Conservation (phyloP, 2,797 vertebrate genomes). For the Tokudaia muenninki region DNA sequence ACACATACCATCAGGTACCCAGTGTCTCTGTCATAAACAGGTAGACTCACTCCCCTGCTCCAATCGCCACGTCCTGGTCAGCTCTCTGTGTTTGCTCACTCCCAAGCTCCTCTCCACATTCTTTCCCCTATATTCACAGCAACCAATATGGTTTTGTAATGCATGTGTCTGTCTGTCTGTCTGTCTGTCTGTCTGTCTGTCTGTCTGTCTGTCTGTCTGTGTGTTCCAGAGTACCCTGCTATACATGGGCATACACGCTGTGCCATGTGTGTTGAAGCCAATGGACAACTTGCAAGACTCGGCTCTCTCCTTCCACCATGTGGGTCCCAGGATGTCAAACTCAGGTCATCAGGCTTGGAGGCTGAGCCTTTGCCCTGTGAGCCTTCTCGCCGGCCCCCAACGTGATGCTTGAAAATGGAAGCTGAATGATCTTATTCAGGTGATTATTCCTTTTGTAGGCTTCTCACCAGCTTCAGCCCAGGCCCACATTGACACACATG, state of each 20-base stretch:
- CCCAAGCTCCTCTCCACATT: neutral
- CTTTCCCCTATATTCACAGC: neutral
- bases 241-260: neutral
- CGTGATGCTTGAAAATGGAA: neutral
- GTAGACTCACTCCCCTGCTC: neutral
- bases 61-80: neutral
- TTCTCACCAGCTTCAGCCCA: neutral
- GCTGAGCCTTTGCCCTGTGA: neutral
- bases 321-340: neutral
- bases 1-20: neutral
- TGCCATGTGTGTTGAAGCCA: neutral
- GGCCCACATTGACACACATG: neutral
- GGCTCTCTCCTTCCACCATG: too few relatives aligned
- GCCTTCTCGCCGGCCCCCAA: neutral
- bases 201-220: neutral
- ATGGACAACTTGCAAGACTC: neutral
- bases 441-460: neutral
- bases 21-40: neutral
- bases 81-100: neutral
- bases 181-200: too few relatives aligned
- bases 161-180: neutral
- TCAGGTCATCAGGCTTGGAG: neutral
- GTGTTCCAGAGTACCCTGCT: neutral
- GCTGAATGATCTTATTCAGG: neutral
- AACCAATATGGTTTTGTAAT: slow-evolving; percentile 12